Conservation (phyloP, 2,888 invertebrate genomes). For the Lochmaea capreae region DNA sequence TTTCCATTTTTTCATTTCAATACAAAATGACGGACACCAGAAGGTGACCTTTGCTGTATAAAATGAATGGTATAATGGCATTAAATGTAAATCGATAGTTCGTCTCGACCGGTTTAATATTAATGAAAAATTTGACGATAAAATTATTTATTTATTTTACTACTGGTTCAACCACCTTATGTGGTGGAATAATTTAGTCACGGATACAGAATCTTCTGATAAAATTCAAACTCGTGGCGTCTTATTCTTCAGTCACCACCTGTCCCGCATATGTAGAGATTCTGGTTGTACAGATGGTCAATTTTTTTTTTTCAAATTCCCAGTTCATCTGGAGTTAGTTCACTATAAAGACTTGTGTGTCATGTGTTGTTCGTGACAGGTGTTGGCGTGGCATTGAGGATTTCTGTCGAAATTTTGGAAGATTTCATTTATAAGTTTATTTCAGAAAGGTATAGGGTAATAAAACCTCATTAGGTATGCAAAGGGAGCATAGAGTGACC, state of each 20-base stretch:
- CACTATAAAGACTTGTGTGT: background rate
- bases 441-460: too few relatives aligned
- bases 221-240: constrained; percentile 3
- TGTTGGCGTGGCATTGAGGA: background rate
- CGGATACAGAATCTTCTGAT: constrained; percentile 5
- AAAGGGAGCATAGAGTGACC: too few relatives aligned
- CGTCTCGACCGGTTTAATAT: too few relatives aligned
- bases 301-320: constrained; percentile 15
- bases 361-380: constrained; percentile 14
- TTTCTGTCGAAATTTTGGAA: background rate
- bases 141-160: background rate
- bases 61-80: too few relatives aligned
- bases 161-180: background rate
- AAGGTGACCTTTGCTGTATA: too few relatives aligned
- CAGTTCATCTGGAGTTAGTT: background rate
- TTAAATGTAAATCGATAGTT: too few relatives aligned
- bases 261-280: constrained; percentile 32
- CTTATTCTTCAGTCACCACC: constrained; percentile 21
- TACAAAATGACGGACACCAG: too few relatives aligned
- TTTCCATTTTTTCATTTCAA: too few relatives aligned
- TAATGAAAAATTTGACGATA: too few relatives aligned
- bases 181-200: constrained; percentile 11
- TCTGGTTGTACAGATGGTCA: constrained; percentile 32
- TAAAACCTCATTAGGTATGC: too few relatives aligned
- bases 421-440: background rate